Evolutionary conservation across 2,888 invertebrate genomes (phyloP).

Genomic region (Caenorhabditis macrosperma): DNA sequence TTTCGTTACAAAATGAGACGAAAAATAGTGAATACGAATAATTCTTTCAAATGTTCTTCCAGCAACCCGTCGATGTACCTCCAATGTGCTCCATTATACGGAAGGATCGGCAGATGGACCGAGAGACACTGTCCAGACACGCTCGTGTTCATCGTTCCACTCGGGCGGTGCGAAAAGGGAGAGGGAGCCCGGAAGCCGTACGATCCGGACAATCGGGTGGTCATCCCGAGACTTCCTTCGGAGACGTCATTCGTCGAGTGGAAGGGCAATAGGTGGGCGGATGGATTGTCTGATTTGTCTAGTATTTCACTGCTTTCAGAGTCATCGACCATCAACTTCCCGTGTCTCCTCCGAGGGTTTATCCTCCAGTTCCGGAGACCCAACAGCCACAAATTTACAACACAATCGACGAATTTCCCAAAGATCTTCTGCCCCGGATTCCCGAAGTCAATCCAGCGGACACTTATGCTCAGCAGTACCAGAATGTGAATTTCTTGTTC

Average conservation of each 20-base stretch:
- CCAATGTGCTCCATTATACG: conserved; percentile 66
- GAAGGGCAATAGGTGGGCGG: conserved; percentile 58
- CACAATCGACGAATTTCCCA: conserved; percentile 64
- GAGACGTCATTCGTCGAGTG: conserved; percentile 60
- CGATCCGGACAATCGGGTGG: conserved; percentile 61
- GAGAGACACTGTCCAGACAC: conserved; percentile 64
- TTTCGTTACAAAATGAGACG: too few species aligned
- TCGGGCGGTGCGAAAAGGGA: conserved; percentile 64
- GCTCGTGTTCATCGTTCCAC: conserved; percentile 54
- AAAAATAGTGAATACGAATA: too few species aligned
- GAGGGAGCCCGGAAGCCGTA: conserved; percentile 35
- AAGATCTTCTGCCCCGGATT: conserved; percentile 55
- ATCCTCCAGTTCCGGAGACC: conserved; percentile 56
- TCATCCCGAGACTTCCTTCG: conserved; percentile 63
- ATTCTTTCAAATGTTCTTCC: too few species aligned
- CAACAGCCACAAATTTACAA: conserved; percentile 57
- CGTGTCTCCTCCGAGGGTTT: conserved; percentile 44
- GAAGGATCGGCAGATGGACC: conserved; percentile 64
- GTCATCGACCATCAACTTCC: conserved; percentile 42
- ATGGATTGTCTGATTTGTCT: not conserved
- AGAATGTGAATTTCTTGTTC: conserved; percentile 25
- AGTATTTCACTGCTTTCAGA: too few species aligned
- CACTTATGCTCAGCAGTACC: conserved; percentile 48
- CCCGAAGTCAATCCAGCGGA: conserved; percentile 38
- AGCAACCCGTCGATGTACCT: conserved; percentile 61